Evolutionary conservation across 2,888 invertebrate genomes (phyloP).

Genomic region (Agrypnus murinus): DNA sequence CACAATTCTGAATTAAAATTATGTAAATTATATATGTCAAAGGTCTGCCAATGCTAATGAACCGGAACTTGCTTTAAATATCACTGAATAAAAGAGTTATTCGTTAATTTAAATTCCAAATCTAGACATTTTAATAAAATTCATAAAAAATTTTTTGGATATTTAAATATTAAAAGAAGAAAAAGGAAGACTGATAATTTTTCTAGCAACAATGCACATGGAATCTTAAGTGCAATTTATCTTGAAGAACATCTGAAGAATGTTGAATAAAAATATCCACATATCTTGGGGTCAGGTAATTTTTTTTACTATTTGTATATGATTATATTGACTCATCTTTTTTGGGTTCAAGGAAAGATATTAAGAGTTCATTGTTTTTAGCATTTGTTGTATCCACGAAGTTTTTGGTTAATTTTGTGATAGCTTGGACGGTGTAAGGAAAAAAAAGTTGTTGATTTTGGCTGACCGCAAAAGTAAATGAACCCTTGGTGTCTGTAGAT

Average conservation of each 20-base stretch:
- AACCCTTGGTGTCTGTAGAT: no score
- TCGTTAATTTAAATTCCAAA: not conserved
- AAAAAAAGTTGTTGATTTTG: no score
- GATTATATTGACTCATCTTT: constrained; percentile 3
- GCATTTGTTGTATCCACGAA: no score
- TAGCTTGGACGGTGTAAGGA: no score
- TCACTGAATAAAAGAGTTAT: not conserved
- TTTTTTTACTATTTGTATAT: not conserved
- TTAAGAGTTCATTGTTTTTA: constrained; percentile 13
- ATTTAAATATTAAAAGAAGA: no score
- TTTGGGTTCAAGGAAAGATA: constrained; percentile 26
- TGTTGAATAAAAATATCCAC: not conserved
- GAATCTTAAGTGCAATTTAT: no score
- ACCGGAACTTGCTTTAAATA: constrained; percentile 18
- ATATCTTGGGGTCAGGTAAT: not conserved
- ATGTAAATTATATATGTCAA: constrained; percentile 18
- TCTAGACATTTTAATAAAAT: not conserved
- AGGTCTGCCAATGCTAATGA: constrained; percentile 13
- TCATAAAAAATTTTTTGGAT: no score
- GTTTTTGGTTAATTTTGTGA: no score
- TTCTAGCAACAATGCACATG: no score
- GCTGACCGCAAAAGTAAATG: no score
- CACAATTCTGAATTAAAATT: constrained; percentile 8
- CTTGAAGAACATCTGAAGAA: no score
- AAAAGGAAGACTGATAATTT: no score